A percentile compares a stretch with the other conserved stretches of the same genome.
These are phyloP conservation scores for Hirtodrosophila alboralis DNA, from an alignment of 2,888 invertebrate species.

Conservation along the genomic window DNA sequence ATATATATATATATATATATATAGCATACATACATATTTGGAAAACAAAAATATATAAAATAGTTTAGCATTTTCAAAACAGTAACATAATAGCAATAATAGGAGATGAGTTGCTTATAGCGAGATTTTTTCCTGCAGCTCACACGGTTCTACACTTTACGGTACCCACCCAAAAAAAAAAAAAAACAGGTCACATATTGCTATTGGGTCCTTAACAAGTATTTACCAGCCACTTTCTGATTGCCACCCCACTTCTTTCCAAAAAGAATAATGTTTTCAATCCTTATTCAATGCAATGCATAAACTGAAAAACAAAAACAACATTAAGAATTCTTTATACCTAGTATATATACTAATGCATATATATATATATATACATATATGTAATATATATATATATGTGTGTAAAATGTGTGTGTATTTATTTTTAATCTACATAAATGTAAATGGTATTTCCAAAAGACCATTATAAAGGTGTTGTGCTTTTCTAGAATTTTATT, in stretches of 20 bases:
- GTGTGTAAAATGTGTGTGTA: slow-evolving; percentile 72
- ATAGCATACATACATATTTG: slow-evolving; percentile 41
- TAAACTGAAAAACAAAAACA: slow-evolving; percentile 37
- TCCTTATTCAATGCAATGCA: slow-evolving; percentile 63
- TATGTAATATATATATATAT: slow-evolving; percentile 48
- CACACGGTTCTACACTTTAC: slow-evolving; percentile 38
- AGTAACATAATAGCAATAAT: slow-evolving; percentile 26
- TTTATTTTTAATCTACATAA: slow-evolving; percentile 71
- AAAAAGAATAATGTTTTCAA: slow-evolving; percentile 54
- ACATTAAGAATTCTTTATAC: slow-evolving; percentile 64
- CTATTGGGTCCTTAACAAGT: slow-evolving; percentile 28
- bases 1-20: slow-evolving; percentile 46
- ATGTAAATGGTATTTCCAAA: slow-evolving; percentile 81
- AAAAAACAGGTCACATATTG: slow-evolving; percentile 19
- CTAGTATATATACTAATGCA: slow-evolving; percentile 54
- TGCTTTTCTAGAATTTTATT: slow-evolving; percentile 83
- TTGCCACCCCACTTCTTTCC: slow-evolving; percentile 28
- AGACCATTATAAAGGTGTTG: slow-evolving; percentile 84
- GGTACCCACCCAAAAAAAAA: slow-evolving; percentile 37
- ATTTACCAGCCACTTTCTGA: slow-evolving; percentile 24
- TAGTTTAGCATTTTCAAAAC: slow-evolving; percentile 61
- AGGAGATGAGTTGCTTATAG: slow-evolving; percentile 42
- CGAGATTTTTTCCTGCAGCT: slow-evolving; percentile 22
- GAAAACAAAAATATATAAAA: too few species aligned
- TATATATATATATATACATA: slow-evolving; percentile 53